Evolutionary conservation across 2,888 invertebrate genomes (phyloP).

Genomic region (Palloptera scutellata): DNA sequence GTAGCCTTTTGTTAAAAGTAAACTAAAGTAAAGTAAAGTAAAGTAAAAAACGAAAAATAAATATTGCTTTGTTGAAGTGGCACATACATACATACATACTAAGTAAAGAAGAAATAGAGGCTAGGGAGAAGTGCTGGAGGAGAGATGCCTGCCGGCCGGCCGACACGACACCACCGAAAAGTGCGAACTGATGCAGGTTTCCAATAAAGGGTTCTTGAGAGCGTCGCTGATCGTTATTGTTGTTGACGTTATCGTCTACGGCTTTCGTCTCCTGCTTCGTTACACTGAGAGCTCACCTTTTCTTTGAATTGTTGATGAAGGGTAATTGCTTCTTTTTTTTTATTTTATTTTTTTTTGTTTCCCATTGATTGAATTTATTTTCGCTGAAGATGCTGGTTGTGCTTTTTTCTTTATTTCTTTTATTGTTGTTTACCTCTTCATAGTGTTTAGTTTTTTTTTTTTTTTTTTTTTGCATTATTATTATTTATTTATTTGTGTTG

Average conservation of each 20-base stretch:
- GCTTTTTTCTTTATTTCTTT: too few species aligned
- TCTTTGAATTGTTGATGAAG: constrained; percentile 5
- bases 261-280: neutral
- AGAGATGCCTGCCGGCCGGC: neutral
- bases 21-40: too few species aligned
- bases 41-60: constrained; percentile 8
- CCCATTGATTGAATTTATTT: neutral
- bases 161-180: too few species aligned
- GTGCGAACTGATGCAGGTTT: constrained; percentile 12
- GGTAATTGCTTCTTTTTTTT: neutral
- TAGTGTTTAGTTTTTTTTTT: neutral
- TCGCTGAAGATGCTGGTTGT: neutral
- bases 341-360: neutral
- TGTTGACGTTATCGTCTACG: neutral
- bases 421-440: neutral
- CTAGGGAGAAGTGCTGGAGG: neutral
- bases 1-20: constrained; percentile 16
- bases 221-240: too few species aligned
- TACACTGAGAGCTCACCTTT: constrained; percentile 25
- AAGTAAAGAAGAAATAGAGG: too few species aligned
- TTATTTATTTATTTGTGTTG: neutral
- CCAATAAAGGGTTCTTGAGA: neutral
- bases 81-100: too few species aligned
- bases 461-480: neutral
- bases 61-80: neutral